These are phyloP conservation scores for Cygnus atratus DNA, from an alignment of 2,113 vertebrate species.

Conservation along the genomic window DNA sequence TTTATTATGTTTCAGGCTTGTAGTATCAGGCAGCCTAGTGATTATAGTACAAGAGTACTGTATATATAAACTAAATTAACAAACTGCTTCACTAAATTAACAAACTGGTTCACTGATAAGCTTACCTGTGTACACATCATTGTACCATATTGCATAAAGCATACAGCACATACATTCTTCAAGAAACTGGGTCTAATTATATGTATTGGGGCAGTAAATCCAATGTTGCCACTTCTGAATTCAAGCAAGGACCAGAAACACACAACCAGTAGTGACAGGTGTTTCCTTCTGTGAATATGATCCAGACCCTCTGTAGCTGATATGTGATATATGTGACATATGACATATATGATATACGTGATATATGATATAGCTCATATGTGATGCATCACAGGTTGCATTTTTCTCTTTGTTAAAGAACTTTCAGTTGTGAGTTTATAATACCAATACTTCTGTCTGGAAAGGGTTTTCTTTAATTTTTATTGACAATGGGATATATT, in stretches of 20 bases:
- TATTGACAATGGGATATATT: background rate
- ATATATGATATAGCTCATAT: background rate
- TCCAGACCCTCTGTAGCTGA: background rate
- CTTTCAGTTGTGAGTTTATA: background rate
- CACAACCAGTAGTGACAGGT: background rate
- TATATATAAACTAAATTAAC: background rate
- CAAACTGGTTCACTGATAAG: background rate
- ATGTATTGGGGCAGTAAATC: background rate
- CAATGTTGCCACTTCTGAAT: background rate
- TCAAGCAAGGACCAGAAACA: background rate
- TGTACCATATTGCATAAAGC: background rate
- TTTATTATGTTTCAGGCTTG: background rate
- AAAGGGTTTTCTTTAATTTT: background rate
- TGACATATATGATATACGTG: too few species aligned
- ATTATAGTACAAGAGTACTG: background rate
- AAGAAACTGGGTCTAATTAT: background rate
- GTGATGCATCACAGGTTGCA: background rate
- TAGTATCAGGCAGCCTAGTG: background rate
- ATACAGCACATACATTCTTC: background rate
- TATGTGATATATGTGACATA: background rate
- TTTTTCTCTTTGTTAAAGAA: background rate
- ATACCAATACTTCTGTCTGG: background rate
- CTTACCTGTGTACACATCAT: background rate
- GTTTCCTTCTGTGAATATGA: background rate
- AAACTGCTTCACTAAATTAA: background rate